Percentiles rank a stretch among this genome's conserved stretches.
phyloP scores from a whole-genome alignment of 2,113 vertebrate species.

The Synodontis membranacea region DNA sequence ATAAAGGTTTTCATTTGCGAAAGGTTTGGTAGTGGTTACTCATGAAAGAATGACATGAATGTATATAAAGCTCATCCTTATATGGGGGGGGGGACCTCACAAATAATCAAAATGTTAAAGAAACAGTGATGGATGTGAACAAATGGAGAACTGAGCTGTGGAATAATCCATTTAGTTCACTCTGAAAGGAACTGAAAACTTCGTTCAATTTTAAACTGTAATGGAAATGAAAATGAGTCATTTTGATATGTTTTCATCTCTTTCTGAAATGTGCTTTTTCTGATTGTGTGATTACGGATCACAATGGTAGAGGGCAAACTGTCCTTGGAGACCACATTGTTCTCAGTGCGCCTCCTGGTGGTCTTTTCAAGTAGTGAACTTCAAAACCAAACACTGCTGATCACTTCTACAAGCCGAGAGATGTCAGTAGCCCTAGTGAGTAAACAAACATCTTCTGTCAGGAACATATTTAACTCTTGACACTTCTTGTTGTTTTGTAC shows the following conservation, averaged over 20 bases:
- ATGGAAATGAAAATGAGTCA: not conserved
- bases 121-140: not conserved
- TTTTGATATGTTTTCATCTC: not conserved
- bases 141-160: not conserved
- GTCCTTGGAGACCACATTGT: conserved; percentile 9
- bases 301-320: not conserved
- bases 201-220: not conserved
- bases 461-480: not conserved
- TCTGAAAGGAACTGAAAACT: not conserved
- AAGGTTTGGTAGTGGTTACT: conserved; percentile 49
- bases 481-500: not conserved
- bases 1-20: conserved; percentile 81
- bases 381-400: not conserved
- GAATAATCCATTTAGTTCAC: not conserved
- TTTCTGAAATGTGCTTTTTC: not conserved
- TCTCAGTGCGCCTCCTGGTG: conserved; percentile 9
- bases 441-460: not conserved
- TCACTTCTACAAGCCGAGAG: not conserved
- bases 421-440: not conserved
- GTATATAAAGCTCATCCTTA: not conserved
- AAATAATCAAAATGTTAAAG: not conserved
- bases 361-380: not conserved
- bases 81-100: not conserved
- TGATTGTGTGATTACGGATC: not conserved
- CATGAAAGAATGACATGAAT: not conserved